A percentile compares a stretch with the other conserved stretches of the same genome.
Evolutionary conservation across 2,797 vertebrate species (phyloP).

Genomic region (Peromyscus aztecus): DNA sequence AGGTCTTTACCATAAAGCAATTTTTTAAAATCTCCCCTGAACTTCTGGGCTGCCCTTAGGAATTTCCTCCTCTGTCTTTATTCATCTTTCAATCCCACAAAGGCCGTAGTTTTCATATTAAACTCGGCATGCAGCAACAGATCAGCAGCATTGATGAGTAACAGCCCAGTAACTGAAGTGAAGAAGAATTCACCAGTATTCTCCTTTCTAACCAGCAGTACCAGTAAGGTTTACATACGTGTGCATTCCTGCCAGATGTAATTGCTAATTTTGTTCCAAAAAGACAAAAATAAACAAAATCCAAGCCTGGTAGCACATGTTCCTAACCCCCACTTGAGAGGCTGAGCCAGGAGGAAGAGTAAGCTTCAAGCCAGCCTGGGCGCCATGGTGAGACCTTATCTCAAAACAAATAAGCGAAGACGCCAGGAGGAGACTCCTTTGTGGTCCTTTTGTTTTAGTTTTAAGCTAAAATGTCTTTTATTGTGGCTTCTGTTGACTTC

Average conservation of each 20-base stretch:
- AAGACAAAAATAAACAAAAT: not conserved
- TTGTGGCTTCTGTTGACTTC: slow-evolving; percentile 22
- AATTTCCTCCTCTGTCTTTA: not conserved
- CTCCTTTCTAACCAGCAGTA: not conserved
- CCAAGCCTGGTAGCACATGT: not conserved
- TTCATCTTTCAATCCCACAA: not conserved
- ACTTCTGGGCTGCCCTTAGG: not conserved
- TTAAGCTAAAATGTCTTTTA: not conserved
- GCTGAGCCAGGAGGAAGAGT: not conserved
- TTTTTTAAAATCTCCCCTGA: not conserved
- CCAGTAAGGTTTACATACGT: not conserved
- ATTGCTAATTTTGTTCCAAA: not conserved
- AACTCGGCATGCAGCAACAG: not conserved
- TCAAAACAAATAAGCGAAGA: not conserved
- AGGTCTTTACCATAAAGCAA: not conserved
- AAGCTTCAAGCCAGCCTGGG: not conserved
- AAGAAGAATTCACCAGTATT: not conserved
- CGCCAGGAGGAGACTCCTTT: not conserved
- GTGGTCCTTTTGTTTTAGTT: not conserved
- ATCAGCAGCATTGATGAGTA: not conserved
- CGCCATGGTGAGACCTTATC: not conserved
- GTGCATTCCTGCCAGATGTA: not conserved
- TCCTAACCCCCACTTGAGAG: not conserved
- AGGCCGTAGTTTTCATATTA: not conserved
- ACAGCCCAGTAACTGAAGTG: not conserved